Evolutionary conservation across 2,888 invertebrate species (phyloP), one percentile per base, ranked within the genome.

Genomic region (Atrina japonica): DNA sequence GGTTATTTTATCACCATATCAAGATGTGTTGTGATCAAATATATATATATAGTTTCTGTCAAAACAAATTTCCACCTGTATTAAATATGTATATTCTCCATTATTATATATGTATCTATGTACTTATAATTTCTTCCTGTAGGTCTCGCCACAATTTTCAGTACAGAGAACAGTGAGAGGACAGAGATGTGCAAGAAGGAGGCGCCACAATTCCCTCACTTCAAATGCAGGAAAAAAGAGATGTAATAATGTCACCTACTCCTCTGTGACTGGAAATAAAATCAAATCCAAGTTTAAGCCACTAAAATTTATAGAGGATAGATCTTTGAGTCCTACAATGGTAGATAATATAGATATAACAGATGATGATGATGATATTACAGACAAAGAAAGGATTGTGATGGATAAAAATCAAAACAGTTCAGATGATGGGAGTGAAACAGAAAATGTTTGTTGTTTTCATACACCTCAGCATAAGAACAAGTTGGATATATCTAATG

Each of bases 111-210:
- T n/a, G n/a, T n/a, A 47, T n/a, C 21, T 11, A 25, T 52, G n/a
- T 5, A 14, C 14, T 25, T n/a, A 11, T 25, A n/a, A 27, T 49
- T 47, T 11, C 40, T 11, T 63, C 30, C 66, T 66, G 11, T 65
- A 82, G 82, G 80, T 82, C 18, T 82, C 82, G 7, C 82, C 82
- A 29, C 82, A 82, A 49, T 82, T 82, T 16, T 30, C 21, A 35
- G 59, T 65, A 1, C 45, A 40, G 6, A 29, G 47, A 3, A 49
- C n/a, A 35, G 52, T 53, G 2, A 35, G 49, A 16, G 47, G 45
- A 14, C 49, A 41, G 23, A 63, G 73, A 3, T 45, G 55, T 41
- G 47, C 35, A 16, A 29, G 69, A 45, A 70, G 70, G 16, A 53
- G 77, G 53, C 60, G 74, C 9, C 53, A 73, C 6, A 68, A 68